phyloP scores from a whole-genome alignment of 92 coral and sea anemone species.

The Actinernus sp. region DNA sequence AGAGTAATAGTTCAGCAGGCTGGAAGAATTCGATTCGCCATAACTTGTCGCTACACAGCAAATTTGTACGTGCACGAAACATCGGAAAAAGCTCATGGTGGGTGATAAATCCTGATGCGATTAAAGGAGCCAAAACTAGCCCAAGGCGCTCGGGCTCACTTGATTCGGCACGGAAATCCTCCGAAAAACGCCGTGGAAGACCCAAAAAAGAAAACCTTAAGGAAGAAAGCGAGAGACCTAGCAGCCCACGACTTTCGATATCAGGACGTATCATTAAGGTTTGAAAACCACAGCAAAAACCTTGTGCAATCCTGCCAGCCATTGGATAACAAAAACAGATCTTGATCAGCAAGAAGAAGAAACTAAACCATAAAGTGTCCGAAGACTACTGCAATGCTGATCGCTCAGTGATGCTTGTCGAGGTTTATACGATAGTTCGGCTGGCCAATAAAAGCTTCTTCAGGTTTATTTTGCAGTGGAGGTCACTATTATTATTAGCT shows the following conservation, averaged over 20 bases:
- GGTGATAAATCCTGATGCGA: constrained; percentile 96
- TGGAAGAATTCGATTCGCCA: constrained; percentile 99
- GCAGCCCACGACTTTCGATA: constrained; percentile 87
- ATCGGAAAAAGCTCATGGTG: constrained; percentile 99
- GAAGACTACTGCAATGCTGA: no score
- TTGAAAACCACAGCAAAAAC: no score
- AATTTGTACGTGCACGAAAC: constrained; percentile 96
- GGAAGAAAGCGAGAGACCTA: constrained; percentile 87
- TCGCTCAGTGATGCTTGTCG: no score
- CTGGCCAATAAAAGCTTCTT: no score
- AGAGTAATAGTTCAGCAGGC: constrained; percentile 97
- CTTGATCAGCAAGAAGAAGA: no score
- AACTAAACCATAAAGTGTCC: no score
- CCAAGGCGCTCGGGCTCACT: constrained; percentile 95
- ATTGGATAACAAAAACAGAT: no score
- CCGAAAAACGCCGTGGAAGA: constrained; percentile 80
- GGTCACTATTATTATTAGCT: no score
- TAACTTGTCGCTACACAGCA: constrained; percentile 96
- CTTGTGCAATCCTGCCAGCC: no score
- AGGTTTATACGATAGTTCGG: no score
- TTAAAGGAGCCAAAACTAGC: constrained; percentile 88
- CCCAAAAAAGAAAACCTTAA: constrained; percentile 77
- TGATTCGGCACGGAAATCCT: constrained; percentile 86
- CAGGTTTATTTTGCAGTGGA: no score
- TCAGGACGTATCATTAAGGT: no score